Evolutionary conservation across 2,113 vertebrate genomes (phyloP), one percentile per base, ranked within the genome.

Genomic region (Noctilio leporinus): DNA sequence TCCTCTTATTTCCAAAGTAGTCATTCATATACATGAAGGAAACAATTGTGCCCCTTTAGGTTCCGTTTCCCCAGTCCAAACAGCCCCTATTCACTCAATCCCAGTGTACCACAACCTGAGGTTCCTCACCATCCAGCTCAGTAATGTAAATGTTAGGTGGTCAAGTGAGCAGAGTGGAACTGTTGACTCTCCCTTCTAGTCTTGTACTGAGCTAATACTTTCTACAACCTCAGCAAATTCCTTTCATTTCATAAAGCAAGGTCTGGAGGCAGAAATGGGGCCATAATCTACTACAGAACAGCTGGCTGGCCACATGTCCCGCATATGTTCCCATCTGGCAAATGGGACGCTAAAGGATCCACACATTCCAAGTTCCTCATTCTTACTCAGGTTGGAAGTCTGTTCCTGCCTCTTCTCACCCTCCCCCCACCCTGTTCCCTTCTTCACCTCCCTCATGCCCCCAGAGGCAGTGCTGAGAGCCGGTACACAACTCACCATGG

Each of bases 401-500:
- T 4, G 28, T 43, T 59, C 72, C 33, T 0, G 2, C 0, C 51
- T 0, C 35, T 15, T 59, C 6, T 30, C 55, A 45, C 1, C 0
- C 0, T 1, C n/a, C 0, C 0, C 6, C 0, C 0, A 28, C 3
- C 7, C 64, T 17, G 17, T 15, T 33, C 67, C 80, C 30, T 33
- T 62, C 80, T 26, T 51, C 33, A 6, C 53, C 70, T 69, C 30
- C 3, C 24, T 47, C 69, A 7, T 3, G 0, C 0, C 0, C 59
- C 20, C 53, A 83, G 12, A 80, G 28, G 65, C 11, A 0, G 49
- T 10, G 17, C 7, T 69, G 24, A 78, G 35, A 86, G 75, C 2
- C 53, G 49, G 11, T 33, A 57, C 53, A 49, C 55, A 17, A 97
- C 98, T 97, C 98, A 99, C 99, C 99, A 99, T 99, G 83, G 99